phyloP scores from a whole-genome alignment of 2,113 vertebrate genomes.

The Podarcis cretensis region DNA sequence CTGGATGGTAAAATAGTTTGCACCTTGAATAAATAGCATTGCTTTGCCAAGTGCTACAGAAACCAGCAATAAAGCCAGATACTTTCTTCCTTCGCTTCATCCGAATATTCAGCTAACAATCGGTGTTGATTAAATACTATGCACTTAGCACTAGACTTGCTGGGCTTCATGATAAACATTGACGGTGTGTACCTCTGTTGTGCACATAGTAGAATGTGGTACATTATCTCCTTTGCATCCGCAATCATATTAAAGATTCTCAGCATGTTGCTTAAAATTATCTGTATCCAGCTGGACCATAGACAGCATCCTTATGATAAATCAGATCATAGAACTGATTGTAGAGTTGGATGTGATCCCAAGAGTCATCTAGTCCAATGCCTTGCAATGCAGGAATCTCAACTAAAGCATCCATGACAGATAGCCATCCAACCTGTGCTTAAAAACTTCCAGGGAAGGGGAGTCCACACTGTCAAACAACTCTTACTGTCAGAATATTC shows the following conservation, averaged over 20 bases:
- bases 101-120: neutral
- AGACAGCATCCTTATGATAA: no score
- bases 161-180: neutral
- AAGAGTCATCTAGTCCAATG: no score
- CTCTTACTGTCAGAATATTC: no score
- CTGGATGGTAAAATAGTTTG: neutral
- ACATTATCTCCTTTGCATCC: neutral
- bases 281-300: no score
- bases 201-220: neutral
- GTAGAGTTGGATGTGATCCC: no score
- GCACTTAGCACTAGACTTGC: neutral
- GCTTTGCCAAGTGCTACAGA: neutral
- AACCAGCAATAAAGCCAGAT: neutral
- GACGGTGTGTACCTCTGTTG: neutral
- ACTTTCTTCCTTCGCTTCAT: neutral
- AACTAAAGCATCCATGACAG: no score
- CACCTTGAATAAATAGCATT: neutral
- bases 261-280: no score
- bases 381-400: no score
- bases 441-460: no score
- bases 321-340: no score
- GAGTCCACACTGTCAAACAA: no score
- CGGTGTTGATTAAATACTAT: neutral
- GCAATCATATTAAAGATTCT: neutral
- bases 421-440: no score